Evolutionary conservation across 2,888 invertebrate species (phyloP).

Genomic region (Amphiduros pacificus): DNA sequence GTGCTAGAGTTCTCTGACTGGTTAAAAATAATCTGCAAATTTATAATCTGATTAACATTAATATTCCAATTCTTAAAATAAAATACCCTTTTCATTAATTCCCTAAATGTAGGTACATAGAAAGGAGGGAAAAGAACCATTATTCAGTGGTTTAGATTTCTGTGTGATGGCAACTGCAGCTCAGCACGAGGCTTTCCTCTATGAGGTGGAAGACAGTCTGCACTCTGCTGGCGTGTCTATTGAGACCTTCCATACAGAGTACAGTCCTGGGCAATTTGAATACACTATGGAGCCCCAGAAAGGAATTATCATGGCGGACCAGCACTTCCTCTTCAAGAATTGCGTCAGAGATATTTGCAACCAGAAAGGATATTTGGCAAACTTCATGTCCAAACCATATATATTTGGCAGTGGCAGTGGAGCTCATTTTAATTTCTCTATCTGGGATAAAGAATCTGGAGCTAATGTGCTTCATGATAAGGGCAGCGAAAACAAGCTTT

Average conservation of each 20-base stretch:
- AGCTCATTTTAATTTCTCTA: conserved; percentile 28
- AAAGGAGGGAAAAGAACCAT: not conserved
- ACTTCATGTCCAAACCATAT: not conserved
- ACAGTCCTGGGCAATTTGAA: conserved; percentile 28
- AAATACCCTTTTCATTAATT: too few species aligned
- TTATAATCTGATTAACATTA: too few species aligned
- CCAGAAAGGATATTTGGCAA: not conserved
- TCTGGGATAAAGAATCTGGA: conserved; percentile 13
- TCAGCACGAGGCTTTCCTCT: conserved; percentile 18
- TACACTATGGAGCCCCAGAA: conserved; percentile 16
- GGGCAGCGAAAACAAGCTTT: conserved; percentile 12
- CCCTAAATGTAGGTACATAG: too few species aligned
- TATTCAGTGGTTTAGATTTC: not conserved
- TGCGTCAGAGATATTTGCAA: conserved; percentile 27
- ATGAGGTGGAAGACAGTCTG: conserved; percentile 17
- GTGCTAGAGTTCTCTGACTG: too few species aligned
- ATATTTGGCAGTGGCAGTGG: conserved; percentile 12
- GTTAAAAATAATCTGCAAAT: too few species aligned
- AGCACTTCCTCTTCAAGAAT: conserved; percentile 25
- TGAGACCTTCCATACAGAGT: conserved; percentile 21
- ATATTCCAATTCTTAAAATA: too few species aligned
- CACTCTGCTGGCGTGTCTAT: conserved; percentile 11
- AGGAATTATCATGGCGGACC: conserved; percentile 27
- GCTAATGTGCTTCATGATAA: conserved; percentile 20
- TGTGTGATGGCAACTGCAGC: not conserved